Percentiles rank a stretch among this genome's conserved stretches.
Evolutionary conservation across 2,113 vertebrate genomes (phyloP).

Genomic region (Polypterus senegalus): DNA sequence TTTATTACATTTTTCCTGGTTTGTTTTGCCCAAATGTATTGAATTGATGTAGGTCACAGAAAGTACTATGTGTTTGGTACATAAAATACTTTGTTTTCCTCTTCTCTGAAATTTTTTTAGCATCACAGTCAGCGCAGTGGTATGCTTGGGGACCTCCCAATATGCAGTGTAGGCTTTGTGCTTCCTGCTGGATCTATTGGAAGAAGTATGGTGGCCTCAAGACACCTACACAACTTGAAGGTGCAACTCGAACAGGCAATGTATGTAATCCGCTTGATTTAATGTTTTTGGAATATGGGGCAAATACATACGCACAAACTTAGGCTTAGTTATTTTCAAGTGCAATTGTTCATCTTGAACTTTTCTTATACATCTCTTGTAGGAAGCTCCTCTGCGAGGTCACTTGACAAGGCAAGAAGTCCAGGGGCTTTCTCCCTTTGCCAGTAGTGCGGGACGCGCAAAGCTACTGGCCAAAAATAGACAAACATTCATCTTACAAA

Average conservation of each 20-base stretch:
- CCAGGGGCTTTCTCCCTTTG: conserved; percentile 76
- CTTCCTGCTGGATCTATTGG: conserved; percentile 93
- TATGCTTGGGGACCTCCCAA: conserved; percentile 92
- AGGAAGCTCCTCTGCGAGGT: conserved; percentile 65
- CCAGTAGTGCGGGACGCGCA: conserved; percentile 74
- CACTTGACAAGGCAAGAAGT: conserved; percentile 80
- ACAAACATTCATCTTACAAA: conserved; percentile 84
- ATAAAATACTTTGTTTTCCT: too few species aligned
- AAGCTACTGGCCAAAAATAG: conserved; percentile 87
- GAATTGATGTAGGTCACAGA: too few species aligned
- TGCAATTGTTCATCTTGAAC: not conserved
- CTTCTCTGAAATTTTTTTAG: conserved; percentile 26
- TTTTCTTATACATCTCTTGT: not conserved
- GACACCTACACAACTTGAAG: conserved; percentile 84
- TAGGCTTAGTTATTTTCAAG: too few species aligned
- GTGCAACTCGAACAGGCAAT: conserved; percentile 62
- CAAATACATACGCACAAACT: too few species aligned
- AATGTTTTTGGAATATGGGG: too few species aligned
- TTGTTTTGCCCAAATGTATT: too few species aligned
- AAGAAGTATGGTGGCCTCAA: conserved; percentile 89
- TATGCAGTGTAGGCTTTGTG: conserved; percentile 90
- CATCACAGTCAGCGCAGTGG: conserved; percentile 84
- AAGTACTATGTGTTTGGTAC: too few species aligned
- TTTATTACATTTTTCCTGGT: too few species aligned
- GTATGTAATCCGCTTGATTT: conserved; percentile 37